A percentile compares a stretch with the other conserved stretches of the same genome.
Conservation (phyloP, 2,888 invertebrate genomes). For the Zonitis immaculata region DNA sequence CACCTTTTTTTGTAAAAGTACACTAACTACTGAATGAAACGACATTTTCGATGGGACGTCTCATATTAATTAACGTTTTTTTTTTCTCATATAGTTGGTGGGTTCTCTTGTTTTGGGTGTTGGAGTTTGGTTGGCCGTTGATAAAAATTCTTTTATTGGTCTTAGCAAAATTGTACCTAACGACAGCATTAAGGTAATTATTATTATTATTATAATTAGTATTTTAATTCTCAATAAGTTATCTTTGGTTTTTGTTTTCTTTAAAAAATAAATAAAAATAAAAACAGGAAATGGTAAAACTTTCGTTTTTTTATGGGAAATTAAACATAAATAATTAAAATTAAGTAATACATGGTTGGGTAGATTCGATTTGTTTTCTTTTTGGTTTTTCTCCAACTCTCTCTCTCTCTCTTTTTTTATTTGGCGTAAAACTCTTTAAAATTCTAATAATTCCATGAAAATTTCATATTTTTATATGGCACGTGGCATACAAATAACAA, state of each 20-base stretch:
- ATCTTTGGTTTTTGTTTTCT: too few relatives aligned
- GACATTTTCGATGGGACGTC: too few relatives aligned
- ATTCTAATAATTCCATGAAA: too few relatives aligned
- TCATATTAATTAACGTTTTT: too few relatives aligned
- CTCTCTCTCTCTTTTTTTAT: too few relatives aligned
- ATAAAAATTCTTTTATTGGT: slow-evolving; percentile 62
- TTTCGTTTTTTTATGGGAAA: slow-evolving; percentile 11
- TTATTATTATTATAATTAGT: slow-evolving; percentile 2
- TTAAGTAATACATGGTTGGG: neutral
- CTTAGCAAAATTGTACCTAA: slow-evolving; percentile 56
- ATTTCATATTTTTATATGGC: too few relatives aligned
- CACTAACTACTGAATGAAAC: too few relatives aligned
- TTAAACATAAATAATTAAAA: slow-evolving; percentile 11
- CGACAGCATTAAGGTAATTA: slow-evolving; percentile 55
- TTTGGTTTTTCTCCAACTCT: too few relatives aligned
- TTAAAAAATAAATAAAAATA: neutral
- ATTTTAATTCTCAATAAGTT: too few relatives aligned
- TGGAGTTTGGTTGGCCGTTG: slow-evolving; percentile 66
- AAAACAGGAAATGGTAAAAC: neutral
- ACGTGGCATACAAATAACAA: too few relatives aligned
- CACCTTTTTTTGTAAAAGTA: too few relatives aligned
- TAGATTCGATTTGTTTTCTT: neutral
- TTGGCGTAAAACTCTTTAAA: too few relatives aligned
- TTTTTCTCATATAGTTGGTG: slow-evolving; percentile 50
- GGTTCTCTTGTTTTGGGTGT: slow-evolving; percentile 61